Conservation (phyloP, 2,888 invertebrate species). For the Tipula lateralis region DNA sequence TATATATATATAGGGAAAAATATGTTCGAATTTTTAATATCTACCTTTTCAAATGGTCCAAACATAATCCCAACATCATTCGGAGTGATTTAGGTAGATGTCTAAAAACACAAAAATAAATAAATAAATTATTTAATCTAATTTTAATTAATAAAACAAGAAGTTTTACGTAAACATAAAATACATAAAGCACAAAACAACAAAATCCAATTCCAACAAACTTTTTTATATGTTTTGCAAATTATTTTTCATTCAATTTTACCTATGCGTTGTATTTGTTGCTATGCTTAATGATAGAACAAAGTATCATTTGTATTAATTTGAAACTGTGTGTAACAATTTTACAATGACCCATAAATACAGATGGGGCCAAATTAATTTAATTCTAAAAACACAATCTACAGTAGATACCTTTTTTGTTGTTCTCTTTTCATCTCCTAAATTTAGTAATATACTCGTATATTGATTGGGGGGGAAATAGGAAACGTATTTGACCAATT, state of each 20-base stretch:
- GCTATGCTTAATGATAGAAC: not conserved
- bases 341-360: not conserved
- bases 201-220: not conserved
- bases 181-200: not conserved
- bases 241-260: not conserved
- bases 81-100: not conserved
- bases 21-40: not conserved
- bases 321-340: conserved; percentile 14
- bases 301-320: conserved; percentile 1
- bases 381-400: conserved; percentile 11
- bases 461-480: not conserved
- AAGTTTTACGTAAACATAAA: not conserved
- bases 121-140: conserved; percentile 9
- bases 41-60: not conserved
- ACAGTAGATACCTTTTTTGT: not conserved
- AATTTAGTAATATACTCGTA: not conserved
- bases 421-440: not conserved
- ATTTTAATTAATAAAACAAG: not conserved
- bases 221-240: not conserved
- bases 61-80: not conserved
- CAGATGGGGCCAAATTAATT: conserved; percentile 11
- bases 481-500: not conserved
- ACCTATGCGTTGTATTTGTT: not conserved
- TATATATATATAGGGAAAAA: not conserved
- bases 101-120: not conserved